These are phyloP conservation scores for Indri indri DNA, from an alignment of 2,113 vertebrate genomes.

Conservation along the genomic window DNA sequence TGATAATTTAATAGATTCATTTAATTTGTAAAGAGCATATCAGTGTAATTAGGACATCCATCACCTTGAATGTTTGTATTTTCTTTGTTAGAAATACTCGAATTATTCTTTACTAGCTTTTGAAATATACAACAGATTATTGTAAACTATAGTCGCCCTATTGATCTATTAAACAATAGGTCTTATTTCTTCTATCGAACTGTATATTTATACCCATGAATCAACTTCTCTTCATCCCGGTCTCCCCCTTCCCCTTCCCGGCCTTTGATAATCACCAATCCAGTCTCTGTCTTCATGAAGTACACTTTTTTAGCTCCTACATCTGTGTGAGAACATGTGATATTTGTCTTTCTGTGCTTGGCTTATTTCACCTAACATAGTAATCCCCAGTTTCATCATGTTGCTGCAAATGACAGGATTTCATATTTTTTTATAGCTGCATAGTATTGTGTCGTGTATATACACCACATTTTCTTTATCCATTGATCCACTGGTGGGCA, in stretches of 20 bases:
- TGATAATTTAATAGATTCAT: background rate
- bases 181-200: background rate
- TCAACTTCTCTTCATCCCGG: background rate
- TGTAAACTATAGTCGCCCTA: background rate
- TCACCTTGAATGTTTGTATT: background rate
- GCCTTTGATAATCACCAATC: background rate
- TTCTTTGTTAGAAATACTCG: background rate
- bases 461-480: too few species aligned
- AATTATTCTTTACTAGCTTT: background rate
- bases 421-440: too few species aligned
- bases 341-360: background rate
- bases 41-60: background rate
- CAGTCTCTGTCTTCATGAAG: background rate
- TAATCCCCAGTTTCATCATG: too few species aligned
- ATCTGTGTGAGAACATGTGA: background rate
- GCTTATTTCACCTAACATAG: background rate
- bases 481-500: too few species aligned
- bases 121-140: background rate
- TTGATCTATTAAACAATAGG: background rate
- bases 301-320: background rate
- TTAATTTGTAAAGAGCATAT: background rate
- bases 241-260: background rate
- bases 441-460: too few species aligned
- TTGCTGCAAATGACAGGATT: too few species aligned
- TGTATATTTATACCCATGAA: background rate